Base-by-base conservation (phyloP, 2,888 invertebrate genomes). In the Leucoma salicis region DNA sequence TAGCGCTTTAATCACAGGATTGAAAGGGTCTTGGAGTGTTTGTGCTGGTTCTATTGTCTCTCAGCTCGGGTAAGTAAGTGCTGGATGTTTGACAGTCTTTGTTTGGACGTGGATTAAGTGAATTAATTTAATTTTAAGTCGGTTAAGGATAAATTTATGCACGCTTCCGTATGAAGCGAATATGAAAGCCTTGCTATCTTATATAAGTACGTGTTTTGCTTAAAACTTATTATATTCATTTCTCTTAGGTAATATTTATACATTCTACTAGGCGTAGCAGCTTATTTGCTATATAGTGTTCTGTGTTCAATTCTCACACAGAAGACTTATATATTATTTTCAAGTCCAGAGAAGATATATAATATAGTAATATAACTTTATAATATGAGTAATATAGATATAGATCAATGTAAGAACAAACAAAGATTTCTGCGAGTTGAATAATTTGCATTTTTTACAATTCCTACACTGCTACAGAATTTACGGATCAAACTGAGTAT, bases 11-110 rank as follows among this genome's bases (percentile, higher is more conserved):
- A 57, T 52, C 44, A 48, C 31, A n/a, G 36, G 42, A 57, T 55
- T 62, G 53, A 53, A 53, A 48, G 52, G 55, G 55, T 45, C 47
- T 33, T 27, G 38, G 37, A 47, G 35, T 59, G 48, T 53, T 61
- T 57, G 37, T 57, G 45, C 38, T 52, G 42, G 25, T 33, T 25
- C 42, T 42, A 47, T 52, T 50, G 57, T 58, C 40, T 32, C 31
- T 46, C 10, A 21, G 31, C 32, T 53, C 10, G 34, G 42, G 27
- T 46, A 40, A 52, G 46, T 46, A 42, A 61, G 42, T 33, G 43
- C 42, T 42, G 31, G 40, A 35, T 46, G 33, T 18, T 42, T 29
- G 18, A 18, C 25, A 35, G 34, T 14, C 31, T 21, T 32, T 33
- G 25, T 14, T n/a, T n/a, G 16, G 33, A 31, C 11, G 3, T 6